These are phyloP conservation scores for Scaptomyza graminum DNA, from an alignment of 1,140 invertebrate genomes.

Conservation along the genomic window DNA sequence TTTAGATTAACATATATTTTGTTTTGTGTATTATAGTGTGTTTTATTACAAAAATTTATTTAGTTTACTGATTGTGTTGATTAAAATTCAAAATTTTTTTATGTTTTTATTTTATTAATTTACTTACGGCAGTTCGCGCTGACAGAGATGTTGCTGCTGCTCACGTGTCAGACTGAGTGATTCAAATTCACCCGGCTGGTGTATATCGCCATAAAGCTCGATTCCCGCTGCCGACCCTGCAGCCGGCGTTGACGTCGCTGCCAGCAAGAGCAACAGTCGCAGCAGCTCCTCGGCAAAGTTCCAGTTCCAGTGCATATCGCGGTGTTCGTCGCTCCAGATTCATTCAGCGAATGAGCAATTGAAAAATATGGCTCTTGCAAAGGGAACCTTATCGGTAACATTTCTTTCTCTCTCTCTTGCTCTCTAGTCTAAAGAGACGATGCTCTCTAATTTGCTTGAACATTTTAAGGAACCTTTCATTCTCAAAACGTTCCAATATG, in stretches of 20 bases:
- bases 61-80: too few relatives aligned
- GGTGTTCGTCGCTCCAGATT: slow-evolving; percentile 39
- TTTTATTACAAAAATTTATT: too few relatives aligned
- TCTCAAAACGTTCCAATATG: too few relatives aligned
- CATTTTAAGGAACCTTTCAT: too few relatives aligned
- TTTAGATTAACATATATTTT: too few relatives aligned
- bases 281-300: not conserved
- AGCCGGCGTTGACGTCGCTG: not conserved
- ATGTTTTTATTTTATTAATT: too few relatives aligned
- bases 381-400: slow-evolving; percentile 43
- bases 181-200: slow-evolving; percentile 46
- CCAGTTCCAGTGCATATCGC: slow-evolving; percentile 32
- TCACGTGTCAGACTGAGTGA: slow-evolving; percentile 55
- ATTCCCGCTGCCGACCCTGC: not conserved
- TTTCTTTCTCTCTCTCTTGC: not conserved
- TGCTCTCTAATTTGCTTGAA: not conserved
- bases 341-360: slow-evolving; percentile 49
- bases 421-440: not conserved
- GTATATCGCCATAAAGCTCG: slow-evolving; percentile 61
- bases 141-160: slow-evolving; percentile 57
- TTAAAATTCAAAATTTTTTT: too few relatives aligned
- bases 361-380: not conserved
- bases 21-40: too few relatives aligned
- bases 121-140: slow-evolving; percentile 68
- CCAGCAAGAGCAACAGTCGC: slow-evolving; percentile 25